These are phyloP conservation scores for Drosophila parabipectinata DNA, from an alignment of 1,140 invertebrate genomes.

Conservation along the genomic window DNA sequence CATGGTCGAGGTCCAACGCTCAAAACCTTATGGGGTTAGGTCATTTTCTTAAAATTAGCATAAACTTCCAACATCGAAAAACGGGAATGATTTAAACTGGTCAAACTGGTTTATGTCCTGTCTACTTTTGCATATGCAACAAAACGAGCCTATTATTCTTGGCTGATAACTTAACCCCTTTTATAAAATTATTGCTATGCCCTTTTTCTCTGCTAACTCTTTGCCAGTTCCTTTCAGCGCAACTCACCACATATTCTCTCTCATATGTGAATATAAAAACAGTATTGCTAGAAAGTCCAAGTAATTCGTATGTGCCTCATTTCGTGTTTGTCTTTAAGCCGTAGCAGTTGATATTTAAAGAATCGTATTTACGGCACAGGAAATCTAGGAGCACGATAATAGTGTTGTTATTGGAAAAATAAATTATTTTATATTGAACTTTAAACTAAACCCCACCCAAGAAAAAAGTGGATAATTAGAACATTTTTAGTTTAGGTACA, in stretches of 20 bases:
- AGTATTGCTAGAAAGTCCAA: not conserved
- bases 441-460: not conserved
- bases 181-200: not conserved
- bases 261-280: conserved; percentile 30
- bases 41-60: conserved; percentile 41
- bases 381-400: not conserved
- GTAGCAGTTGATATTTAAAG: conserved; percentile 13
- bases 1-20: conserved; percentile 12
- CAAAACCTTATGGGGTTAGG: conserved; percentile 33
- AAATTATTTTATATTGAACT: no score
- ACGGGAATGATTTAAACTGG: conserved; percentile 25
- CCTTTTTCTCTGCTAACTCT: conserved; percentile 5
- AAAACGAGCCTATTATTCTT: not conserved
- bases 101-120: conserved; percentile 33
- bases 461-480: no score
- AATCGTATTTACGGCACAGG: not conserved
- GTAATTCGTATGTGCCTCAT: conserved; percentile 3
- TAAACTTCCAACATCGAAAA: conserved; percentile 27
- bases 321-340: conserved; percentile 11
- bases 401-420: no score
- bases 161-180: not conserved
- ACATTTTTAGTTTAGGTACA: no score
- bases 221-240: conserved; percentile 12
- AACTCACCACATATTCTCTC: conserved; percentile 47
- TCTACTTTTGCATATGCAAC: conserved; percentile 16